Evolutionary conservation across 2,888 invertebrate species (phyloP), one percentile per base, ranked within the genome.

Genomic region (Xestia ashworthii): DNA sequence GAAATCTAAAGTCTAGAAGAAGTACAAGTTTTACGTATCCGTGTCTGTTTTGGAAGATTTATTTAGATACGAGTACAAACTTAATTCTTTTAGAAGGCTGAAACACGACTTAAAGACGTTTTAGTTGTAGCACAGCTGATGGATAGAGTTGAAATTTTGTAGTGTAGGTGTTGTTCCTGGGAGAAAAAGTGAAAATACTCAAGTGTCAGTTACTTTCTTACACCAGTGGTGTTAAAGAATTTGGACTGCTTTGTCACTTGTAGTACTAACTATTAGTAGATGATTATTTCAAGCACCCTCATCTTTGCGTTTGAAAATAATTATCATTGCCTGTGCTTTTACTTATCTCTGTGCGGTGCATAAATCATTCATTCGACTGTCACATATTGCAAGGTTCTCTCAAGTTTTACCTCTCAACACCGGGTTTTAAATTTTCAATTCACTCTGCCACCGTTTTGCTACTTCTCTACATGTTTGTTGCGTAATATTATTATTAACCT

Each of bases 291-390:
- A 9, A 44, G 41, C 50, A 19, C 44, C 32, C 50, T 62, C 0
- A 19, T 22, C 41, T 19, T n/a, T 14, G 25, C 0, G 38, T n/a
- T n/a, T 16, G 25, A n/a, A 50, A 46, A 53, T 65, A 55, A 75
- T 58, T 22, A 65, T 53, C 74, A 22, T 58, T 48, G n/a, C 6
- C n/a, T 8, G 55, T 22, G 38, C 22, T 75, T 41, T 22, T 5
- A 46, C 38, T 48, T 16, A 74, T 65, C 14, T 65, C 46, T 16
- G 8, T 38, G 46, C 46, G 46, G 64, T 16, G 38, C 22, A 75
- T 66, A 75, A 76, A 76, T 75, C 14, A 75, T 58, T 76, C 38
- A 44, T 48, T 76, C 1, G 5, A 65, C 22, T 48, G 32, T 74
- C 22, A 8, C 16, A 22, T 38, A 65, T 41, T 5, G 55, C 14